These are phyloP conservation scores for Acipenser ruthenus DNA, from an alignment of 2,797 vertebrate genomes.

Conservation along the genomic window DNA sequence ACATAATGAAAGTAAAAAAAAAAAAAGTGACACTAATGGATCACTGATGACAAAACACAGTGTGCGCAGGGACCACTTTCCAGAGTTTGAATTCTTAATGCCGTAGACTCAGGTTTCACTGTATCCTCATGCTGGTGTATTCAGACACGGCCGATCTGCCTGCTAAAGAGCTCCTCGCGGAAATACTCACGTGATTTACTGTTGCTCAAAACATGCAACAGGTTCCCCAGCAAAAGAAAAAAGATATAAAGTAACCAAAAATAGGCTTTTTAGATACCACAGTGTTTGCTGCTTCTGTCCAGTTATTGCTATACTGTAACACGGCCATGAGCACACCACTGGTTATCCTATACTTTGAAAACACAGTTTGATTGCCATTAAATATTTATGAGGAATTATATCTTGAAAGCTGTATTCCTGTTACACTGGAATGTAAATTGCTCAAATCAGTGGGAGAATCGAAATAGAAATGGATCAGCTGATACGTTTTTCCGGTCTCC, in stretches of 20 bases:
- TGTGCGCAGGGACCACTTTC: constrained; percentile 65
- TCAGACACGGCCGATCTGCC: constrained; percentile 44
- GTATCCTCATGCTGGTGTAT: constrained; percentile 43
- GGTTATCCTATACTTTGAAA: constrained; percentile 60
- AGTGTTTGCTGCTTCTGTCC: constrained; percentile 35
- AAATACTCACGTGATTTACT: constrained; percentile 76
- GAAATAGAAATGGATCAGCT: constrained; percentile 51
- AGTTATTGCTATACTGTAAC: constrained; percentile 48
- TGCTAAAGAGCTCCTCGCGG: constrained; percentile 60
- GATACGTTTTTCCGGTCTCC: constrained; percentile 12
- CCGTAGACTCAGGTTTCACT: constrained; percentile 62
- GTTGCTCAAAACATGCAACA: constrained; percentile 59
- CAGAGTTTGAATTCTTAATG: constrained; percentile 63
- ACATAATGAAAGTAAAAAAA: constrained; percentile 41
- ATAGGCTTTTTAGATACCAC: constrained; percentile 43
- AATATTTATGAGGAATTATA: constrained; percentile 61
- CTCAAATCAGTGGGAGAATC: constrained; percentile 50
- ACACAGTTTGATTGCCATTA: constrained; percentile 47
- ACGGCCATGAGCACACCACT: constrained; percentile 34
- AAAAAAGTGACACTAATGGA: constrained; percentile 74
- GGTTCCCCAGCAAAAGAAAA: constrained; percentile 42
- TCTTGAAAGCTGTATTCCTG: constrained; percentile 56
- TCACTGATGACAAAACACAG: constrained; percentile 70
- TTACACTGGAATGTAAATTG: constrained; percentile 57
- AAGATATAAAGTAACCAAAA: constrained; percentile 59